Evolutionary conservation across 2,113 vertebrate genomes (phyloP).

Genomic region (Scolopax mira): DNA sequence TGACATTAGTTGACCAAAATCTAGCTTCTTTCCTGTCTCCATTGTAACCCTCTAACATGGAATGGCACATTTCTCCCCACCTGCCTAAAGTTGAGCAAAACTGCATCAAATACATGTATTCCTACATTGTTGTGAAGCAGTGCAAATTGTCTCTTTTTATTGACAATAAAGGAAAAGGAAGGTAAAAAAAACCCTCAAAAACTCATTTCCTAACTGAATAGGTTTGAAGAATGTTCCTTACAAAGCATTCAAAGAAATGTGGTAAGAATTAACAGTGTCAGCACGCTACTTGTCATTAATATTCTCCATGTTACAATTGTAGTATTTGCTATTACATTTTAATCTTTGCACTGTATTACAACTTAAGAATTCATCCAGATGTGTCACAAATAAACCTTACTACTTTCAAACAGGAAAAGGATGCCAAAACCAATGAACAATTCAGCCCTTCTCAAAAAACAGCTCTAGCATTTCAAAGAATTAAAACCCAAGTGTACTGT

Average conservation of each 20-base stretch:
- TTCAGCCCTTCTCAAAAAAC: not conserved
- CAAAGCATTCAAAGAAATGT: not conserved
- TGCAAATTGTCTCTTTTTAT: not conserved
- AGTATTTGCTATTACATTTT: not conserved
- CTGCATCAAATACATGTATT: not conserved
- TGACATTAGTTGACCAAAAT: not conserved
- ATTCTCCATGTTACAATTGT: not conserved
- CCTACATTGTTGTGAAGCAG: rapidly evolving
- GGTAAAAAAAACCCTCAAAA: not conserved
- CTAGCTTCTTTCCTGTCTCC: not conserved
- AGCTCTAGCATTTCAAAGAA: not conserved
- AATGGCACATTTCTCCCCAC: not conserved
- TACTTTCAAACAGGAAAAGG: not conserved
- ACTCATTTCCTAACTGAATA: not conserved
- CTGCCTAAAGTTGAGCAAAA: not conserved
- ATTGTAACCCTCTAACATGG: not conserved
- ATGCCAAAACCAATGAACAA: not conserved
- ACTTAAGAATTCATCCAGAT: slow-evolving; percentile 16
- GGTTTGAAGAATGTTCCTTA: not conserved
- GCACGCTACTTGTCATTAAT: not conserved
- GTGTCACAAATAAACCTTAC: not conserved
- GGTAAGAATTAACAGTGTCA: not conserved
- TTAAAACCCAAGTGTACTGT: not conserved
- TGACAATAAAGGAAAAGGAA: not conserved
- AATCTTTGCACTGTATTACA: slow-evolving; percentile 17